Evolutionary conservation across 2,113 vertebrate species (phyloP).

Genomic region (Monopterus albus): DNA sequence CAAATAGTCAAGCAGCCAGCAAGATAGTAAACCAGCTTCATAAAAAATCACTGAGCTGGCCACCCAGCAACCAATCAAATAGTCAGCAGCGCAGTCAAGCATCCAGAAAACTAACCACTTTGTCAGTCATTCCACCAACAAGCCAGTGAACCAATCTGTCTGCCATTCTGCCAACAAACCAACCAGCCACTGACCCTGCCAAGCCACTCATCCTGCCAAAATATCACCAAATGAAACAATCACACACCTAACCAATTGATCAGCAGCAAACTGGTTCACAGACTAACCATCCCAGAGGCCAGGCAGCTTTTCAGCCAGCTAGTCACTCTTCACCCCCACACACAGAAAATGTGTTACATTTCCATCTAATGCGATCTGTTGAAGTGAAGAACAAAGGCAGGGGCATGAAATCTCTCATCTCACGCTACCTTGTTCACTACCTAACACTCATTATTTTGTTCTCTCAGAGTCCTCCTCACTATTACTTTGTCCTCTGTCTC

Average conservation of each 20-base stretch:
- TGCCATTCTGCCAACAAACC: neutral
- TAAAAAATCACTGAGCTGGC: neutral
- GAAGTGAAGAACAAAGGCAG: slow-evolving; percentile 45
- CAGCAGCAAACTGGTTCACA: neutral
- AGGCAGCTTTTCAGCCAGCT: slow-evolving; percentile 5
- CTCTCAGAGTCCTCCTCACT: slow-evolving; percentile 21
- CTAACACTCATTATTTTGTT: slow-evolving; percentile 51
- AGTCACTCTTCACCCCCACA: slow-evolving; percentile 14
- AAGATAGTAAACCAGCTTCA: neutral
- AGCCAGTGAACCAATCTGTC: neutral
- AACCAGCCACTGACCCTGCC: neutral
- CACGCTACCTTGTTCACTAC: slow-evolving; percentile 37
- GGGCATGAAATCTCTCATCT: slow-evolving; percentile 57
- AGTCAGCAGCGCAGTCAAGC: slow-evolving; percentile 5
- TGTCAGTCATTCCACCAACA: neutral
- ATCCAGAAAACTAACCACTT: slow-evolving; percentile 6
- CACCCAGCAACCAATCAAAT: neutral
- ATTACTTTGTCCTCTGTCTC: slow-evolving; percentile 21
- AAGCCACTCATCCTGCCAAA: slow-evolving; percentile 8
- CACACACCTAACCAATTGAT: neutral
- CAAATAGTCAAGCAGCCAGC: neutral
- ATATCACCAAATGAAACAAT: slow-evolving; percentile 18
- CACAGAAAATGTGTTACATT: slow-evolving; percentile 33
- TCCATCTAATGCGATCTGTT: slow-evolving; percentile 37
- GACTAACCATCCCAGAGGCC: neutral